Evolutionary conservation across 2,113 vertebrate species (phyloP).

Genomic region (Prinia subflava): DNA sequence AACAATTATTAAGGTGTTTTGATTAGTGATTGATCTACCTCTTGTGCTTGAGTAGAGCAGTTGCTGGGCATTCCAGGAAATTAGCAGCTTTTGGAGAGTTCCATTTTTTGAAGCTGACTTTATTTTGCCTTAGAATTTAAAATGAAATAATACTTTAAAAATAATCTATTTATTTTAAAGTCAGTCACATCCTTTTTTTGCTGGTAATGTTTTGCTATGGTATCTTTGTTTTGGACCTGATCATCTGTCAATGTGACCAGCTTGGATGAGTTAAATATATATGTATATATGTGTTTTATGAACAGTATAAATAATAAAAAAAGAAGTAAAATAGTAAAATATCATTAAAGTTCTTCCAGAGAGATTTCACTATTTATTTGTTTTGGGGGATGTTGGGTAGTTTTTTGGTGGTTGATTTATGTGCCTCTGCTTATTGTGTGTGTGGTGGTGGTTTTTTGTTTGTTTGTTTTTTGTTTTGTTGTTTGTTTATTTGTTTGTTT

Average conservation of each 20-base stretch:
- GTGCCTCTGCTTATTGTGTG: background rate
- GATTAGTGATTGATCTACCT: background rate
- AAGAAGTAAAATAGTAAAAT: background rate
- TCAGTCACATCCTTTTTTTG: background rate
- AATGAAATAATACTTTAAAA: background rate
- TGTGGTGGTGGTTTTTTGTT: too few relatives aligned
- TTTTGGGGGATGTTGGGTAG: background rate
- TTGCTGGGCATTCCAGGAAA: background rate
- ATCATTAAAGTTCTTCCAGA: background rate
- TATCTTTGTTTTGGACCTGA: background rate
- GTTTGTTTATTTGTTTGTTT: too few relatives aligned
- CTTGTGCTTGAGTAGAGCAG: background rate
- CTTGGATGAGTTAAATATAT: background rate
- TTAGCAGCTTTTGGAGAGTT: background rate
- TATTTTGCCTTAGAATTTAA: background rate
- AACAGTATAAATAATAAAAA: background rate
- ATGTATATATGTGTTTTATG: background rate
- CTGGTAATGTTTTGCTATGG: background rate
- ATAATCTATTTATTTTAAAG: background rate
- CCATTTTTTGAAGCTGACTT: background rate
- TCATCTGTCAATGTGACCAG: background rate
- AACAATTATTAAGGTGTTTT: background rate
- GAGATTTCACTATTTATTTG: background rate
- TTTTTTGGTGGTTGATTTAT: background rate
- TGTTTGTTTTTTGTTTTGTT: too few relatives aligned